Evolutionary conservation across 2,797 vertebrate genomes (phyloP).

Genomic region (Rhinella marina): DNA sequence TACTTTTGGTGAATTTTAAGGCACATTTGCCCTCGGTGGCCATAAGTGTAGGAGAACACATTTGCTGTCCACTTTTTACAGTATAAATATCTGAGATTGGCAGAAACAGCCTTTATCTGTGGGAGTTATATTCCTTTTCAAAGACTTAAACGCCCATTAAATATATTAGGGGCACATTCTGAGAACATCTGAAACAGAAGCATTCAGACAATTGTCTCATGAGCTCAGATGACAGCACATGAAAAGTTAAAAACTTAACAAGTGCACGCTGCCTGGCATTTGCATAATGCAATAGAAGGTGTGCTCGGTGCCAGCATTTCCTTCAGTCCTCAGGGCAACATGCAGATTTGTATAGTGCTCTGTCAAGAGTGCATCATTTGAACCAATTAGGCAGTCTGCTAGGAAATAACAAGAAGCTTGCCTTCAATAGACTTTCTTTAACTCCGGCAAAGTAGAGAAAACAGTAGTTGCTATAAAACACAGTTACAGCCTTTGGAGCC

Average conservation of each 20-base stretch:
- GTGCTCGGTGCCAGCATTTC: not conserved
- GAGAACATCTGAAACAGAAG: slow-evolving; percentile 12
- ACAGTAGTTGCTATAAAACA: slow-evolving; percentile 32
- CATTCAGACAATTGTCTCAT: not conserved
- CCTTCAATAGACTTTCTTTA: slow-evolving; percentile 41
- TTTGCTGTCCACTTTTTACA: not conserved
- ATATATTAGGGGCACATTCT: not conserved
- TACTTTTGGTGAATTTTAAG: not conserved
- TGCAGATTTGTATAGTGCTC: slow-evolving; percentile 17
- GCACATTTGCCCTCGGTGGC: not conserved
- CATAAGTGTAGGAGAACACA: not conserved
- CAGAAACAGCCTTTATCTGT: not conserved
- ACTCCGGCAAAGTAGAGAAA: slow-evolving; percentile 35
- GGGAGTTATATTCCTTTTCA: not conserved
- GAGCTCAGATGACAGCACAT: slow-evolving; percentile 12
- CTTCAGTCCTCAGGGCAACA: slow-evolving; percentile 30
- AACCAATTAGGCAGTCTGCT: slow-evolving; percentile 38
- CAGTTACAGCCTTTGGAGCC: slow-evolving; percentile 21
- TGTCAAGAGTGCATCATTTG: slow-evolving; percentile 22
- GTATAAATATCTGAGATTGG: not conserved
- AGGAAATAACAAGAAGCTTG: slow-evolving; percentile 41
- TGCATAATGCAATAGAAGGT: slow-evolving; percentile 37
- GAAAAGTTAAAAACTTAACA: slow-evolving; percentile 15
- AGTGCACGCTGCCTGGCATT: not conserved
- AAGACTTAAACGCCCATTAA: not conserved